Conservation (phyloP, 1,140 invertebrate genomes). For the Zaprionus gabonicus region DNA sequence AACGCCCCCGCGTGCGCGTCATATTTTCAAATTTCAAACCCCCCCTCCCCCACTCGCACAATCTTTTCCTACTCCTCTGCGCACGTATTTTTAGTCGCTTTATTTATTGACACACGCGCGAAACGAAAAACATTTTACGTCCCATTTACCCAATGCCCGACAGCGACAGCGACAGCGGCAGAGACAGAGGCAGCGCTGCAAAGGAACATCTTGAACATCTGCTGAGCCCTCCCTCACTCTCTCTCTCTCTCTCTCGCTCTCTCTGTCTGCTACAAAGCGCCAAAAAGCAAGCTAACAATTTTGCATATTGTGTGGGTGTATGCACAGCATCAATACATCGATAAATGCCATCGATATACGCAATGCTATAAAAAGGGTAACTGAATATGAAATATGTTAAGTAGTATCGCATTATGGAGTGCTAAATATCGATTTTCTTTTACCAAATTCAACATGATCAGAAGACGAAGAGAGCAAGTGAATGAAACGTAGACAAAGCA, state of each 20-base stretch:
- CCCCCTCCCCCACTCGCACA: background rate
- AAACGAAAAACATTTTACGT: constrained; percentile 43
- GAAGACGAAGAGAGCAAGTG: no score
- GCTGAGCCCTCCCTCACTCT: background rate
- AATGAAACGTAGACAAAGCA: no score
- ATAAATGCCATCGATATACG: background rate
- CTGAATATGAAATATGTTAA: no score
- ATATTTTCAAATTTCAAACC: constrained; percentile 33
- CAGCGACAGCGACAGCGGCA: background rate
- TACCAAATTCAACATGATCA: no score
- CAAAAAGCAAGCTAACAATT: constrained; percentile 38
- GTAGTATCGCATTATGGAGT: no score
- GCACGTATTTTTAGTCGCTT: constrained; percentile 73
- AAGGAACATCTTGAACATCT: constrained; percentile 21
- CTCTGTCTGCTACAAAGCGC: constrained; percentile 11
- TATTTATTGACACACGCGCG: constrained; percentile 77
- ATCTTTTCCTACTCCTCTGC: constrained; percentile 18
- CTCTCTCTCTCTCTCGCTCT: background rate
- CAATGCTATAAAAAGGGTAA: background rate
- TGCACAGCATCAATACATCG: background rate
- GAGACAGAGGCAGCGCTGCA: background rate
- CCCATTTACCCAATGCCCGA: constrained; percentile 29
- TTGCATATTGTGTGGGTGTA: background rate
- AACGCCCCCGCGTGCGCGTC: constrained; percentile 36
- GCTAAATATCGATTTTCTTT: background rate